Percentiles rank a stretch among this genome's conserved stretches.
Conservation (phyloP, 2,888 invertebrate genomes). For the Coremacera marginata region DNA sequence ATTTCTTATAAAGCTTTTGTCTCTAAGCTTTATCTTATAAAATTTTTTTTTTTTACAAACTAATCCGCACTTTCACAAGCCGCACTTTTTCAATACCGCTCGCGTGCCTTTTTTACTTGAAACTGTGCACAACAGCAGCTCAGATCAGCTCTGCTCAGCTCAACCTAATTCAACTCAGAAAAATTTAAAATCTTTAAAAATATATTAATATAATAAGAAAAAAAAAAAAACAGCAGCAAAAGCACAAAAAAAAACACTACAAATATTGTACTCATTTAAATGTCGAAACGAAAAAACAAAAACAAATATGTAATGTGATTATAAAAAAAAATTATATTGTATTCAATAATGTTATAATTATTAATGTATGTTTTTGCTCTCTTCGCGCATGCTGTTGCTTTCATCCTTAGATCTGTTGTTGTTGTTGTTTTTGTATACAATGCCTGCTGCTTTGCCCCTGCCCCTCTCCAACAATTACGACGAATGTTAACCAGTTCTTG, state of each 20-base stretch:
- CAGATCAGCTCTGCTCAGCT: neutral
- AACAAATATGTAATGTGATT: neutral
- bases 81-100: constrained; percentile 9
- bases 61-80: neutral
- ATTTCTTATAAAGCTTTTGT: neutral
- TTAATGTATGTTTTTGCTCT: constrained; percentile 19
- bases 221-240: neutral
- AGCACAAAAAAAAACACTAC: neutral
- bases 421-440: neutral
- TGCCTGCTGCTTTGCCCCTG: neutral
- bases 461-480: neutral
- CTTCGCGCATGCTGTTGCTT: neutral
- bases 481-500: neutral
- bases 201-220: neutral
- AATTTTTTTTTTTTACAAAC: neutral
- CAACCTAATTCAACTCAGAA: too few relatives aligned
- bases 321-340: neutral
- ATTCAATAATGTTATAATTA: constrained; percentile 13
- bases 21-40: neutral
- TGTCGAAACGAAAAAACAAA: neutral
- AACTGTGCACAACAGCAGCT: constrained; percentile 8
- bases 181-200: neutral
- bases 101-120: constrained; percentile 34
- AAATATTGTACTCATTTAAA: neutral
- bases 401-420: neutral